These are phyloP conservation scores for Nasalis larvatus DNA, from an alignment of 2,113 vertebrate species.

Conservation along the genomic window DNA sequence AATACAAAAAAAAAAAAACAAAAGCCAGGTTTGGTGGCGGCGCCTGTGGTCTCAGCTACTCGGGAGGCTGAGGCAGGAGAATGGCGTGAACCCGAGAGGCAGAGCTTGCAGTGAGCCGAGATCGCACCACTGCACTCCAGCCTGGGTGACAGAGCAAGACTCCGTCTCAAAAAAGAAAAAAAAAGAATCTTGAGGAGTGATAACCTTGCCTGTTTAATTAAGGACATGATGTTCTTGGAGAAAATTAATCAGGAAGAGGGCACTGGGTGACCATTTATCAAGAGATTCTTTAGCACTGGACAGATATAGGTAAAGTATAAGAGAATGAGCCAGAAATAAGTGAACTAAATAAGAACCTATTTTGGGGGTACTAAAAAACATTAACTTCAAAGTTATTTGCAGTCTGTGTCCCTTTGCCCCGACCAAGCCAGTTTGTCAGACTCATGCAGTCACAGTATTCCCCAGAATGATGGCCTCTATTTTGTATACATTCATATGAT, in stretches of 20 bases:
- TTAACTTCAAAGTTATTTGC: neutral
- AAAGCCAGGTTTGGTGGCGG: no score
- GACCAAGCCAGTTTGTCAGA: rapidly evolving
- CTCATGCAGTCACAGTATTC: neutral
- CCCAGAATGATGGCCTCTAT: neutral
- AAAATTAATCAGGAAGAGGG: neutral
- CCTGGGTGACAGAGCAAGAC: no score
- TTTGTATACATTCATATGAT: rapidly evolving
- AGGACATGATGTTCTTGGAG: neutral
- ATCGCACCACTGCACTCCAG: no score
- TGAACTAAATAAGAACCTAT: neutral
- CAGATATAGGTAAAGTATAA: neutral
- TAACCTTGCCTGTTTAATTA: neutral
- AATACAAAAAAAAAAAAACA: no score
- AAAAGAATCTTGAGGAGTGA: neutral
- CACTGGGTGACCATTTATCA: neutral
- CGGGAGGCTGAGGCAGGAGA: no score
- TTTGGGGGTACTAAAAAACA: neutral
- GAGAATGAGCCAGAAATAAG: neutral
- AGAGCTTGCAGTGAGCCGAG: no score
- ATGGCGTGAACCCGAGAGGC: no score
- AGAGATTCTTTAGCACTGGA: neutral
- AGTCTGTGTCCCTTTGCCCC: neutral
- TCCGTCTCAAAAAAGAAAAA: no score
- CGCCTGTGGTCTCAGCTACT: no score